These are phyloP conservation scores for Hydropotes inermis DNA, from an alignment of 2,113 vertebrate species.

Conservation along the genomic window DNA sequence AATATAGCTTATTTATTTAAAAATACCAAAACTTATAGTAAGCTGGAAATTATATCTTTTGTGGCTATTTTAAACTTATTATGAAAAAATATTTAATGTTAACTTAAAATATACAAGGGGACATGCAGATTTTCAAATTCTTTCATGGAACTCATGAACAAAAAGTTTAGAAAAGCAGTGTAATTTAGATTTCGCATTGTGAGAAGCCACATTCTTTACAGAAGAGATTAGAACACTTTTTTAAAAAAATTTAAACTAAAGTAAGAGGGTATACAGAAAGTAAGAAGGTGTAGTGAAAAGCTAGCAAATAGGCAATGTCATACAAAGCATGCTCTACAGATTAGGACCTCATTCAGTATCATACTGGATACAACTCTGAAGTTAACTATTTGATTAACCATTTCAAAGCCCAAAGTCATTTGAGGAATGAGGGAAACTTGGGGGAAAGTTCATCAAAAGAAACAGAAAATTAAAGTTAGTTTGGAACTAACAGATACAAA, in stretches of 20 bases:
- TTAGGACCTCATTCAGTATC: neutral
- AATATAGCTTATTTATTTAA: neutral
- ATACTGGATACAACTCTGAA: neutral
- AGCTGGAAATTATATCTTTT: neutral
- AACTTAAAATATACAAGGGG: slow-evolving; percentile 13
- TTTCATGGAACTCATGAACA: neutral
- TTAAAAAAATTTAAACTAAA: neutral
- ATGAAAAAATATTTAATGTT: neutral
- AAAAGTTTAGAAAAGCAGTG: neutral
- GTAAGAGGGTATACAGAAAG: neutral
- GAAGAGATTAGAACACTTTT: neutral
- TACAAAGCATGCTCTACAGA: neutral
- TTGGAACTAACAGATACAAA: neutral
- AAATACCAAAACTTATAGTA: neutral
- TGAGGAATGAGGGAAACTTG: neutral
- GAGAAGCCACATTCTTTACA: neutral
- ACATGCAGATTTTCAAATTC: slow-evolving; percentile 16
- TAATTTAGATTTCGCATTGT: neutral
- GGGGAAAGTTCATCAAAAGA: neutral
- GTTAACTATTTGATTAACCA: neutral
- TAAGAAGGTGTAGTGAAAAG: neutral
- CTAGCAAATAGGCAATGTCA: neutral
- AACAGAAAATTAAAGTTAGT: neutral
- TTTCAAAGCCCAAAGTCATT: neutral
- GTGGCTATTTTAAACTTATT: neutral